Evolutionary conservation across 2,888 invertebrate species (phyloP), one percentile per base, ranked within the genome.

Genomic region (Dusona sp.): DNA sequence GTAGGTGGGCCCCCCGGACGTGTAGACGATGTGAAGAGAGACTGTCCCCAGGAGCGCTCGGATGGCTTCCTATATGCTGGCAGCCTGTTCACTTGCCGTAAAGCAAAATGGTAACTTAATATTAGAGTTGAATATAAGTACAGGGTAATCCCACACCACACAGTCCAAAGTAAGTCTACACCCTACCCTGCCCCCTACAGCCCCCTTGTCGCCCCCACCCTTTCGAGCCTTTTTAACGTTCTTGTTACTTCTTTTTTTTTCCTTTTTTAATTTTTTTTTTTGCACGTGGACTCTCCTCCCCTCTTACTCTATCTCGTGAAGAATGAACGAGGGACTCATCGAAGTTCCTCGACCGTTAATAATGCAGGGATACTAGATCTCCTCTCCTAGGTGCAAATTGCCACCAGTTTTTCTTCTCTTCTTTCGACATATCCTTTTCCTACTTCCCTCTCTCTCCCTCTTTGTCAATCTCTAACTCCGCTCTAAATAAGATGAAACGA

Each of bases 31-130:
- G 83, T 78, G 79, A 38, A 89, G 90, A 90, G 91, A 91, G 91
- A 93, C 93, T 94, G 94, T 92, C 92, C 91, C 92, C 72, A 91
- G 90, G 91, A 91, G 91, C 91, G 90, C 90, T 93, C 93, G 90
- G 93, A 93, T 93, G 94, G 94, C 94, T 94, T 94, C 94, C 94
- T 94, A 94, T 94, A 94, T 94, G 94, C 94, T 91, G 94, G 94
- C 94, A 92, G 92, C 92, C 93, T 94, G 94, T 94, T 94, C 94
- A 93, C 93, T 93, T 93, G 94, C 92, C 94, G 94, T 93, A 93
- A 94, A 94, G 93, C 92, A 93, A 93, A 93, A 92, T 92, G 93
- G 94, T 94, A 94, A 94, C 93, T 93, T 92, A 94, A 94, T 94
- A 93, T 94, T 92, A 92, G 92, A 92, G 91, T 91, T 92, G 93